Percentiles rank a stretch among this genome's conserved stretches.
phyloP scores from a whole-genome alignment of 1,140 invertebrate species.

The Drosophila navojoa region DNA sequence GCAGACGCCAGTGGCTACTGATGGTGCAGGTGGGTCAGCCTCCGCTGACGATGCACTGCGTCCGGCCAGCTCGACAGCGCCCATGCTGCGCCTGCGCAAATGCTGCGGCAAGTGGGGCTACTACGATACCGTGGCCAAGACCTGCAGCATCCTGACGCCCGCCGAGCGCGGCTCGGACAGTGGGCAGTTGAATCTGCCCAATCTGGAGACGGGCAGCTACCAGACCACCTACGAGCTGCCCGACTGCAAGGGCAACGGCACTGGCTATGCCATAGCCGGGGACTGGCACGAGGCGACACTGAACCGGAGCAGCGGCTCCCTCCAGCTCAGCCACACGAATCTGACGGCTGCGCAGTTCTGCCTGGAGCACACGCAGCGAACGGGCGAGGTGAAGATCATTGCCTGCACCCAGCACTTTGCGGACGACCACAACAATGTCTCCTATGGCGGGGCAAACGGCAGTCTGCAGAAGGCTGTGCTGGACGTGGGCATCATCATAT shows the following conservation, averaged over 20 bases:
- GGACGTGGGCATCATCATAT: slow-evolving; percentile 90
- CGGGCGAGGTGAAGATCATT: slow-evolving; percentile 85
- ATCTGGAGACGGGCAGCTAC: slow-evolving; percentile 52
- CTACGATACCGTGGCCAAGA: slow-evolving; percentile 85
- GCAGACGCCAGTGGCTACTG: not conserved
- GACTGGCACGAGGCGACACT: slow-evolving; percentile 81
- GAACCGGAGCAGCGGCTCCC: slow-evolving; percentile 41
- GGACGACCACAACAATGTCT: slow-evolving; percentile 6
- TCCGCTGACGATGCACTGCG: slow-evolving; percentile 18
- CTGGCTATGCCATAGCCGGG: slow-evolving; percentile 85
- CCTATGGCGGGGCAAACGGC: slow-evolving; percentile 44
- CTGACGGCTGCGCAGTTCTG: slow-evolving; percentile 64
- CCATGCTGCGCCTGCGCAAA: slow-evolving; percentile 84
- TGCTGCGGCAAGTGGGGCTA: slow-evolving; percentile 86
- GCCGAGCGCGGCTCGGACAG: not conserved
- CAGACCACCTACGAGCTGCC: slow-evolving; percentile 83
- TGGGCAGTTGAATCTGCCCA: slow-evolving; percentile 44
- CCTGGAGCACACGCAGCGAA: slow-evolving; percentile 70
- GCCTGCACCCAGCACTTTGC: slow-evolving; percentile 86
- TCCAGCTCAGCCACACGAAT: slow-evolving; percentile 58
- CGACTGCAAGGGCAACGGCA: slow-evolving; percentile 76
- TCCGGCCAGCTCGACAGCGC: slow-evolving; percentile 50
- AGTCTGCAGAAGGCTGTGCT: slow-evolving; percentile 87
- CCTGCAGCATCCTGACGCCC: slow-evolving; percentile 66
- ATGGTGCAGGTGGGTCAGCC: not conserved